Evolutionary conservation across 1,140 invertebrate genomes (phyloP), one percentile per base, ranked within the genome.

Genomic region (Amyelois transitella): DNA sequence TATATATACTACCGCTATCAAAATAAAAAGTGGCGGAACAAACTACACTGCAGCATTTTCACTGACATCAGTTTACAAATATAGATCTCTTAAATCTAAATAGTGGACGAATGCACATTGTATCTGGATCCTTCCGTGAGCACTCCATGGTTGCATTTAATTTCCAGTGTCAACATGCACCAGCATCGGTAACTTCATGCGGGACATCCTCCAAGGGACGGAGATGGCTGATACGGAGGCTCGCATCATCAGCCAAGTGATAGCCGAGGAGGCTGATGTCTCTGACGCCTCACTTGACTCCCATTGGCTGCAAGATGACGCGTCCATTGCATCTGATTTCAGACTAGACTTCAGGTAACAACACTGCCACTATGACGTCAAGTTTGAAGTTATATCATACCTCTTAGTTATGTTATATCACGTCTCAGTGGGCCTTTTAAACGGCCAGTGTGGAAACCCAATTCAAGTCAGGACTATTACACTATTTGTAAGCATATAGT

Each of bases 111-210:
- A 24, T 24, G 8, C 7, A 32, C 10, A 2, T 32, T 10, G 4
- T 32, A 6, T n/a, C 8, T 32, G 2, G 2, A 32, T 32, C 12
- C 6, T 32, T 10, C 6, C 4, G 7, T 32, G 8, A 32, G 12
- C 4, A 6, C 2, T 32, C 7, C 3, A 32, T 10, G 7, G 12
- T 10, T 32, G 25, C 12, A 6, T 6, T 10, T 21, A 0, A 51
- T n/a, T 77, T 79, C 21, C 68, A 87, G 84, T 79, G 25, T 87
- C 84, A 59, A 82, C 81, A 63, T 80, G 74, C 48, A 81, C 81
- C 61, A 87, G 84, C 43, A 82, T 87, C 48, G 72, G 74, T 12
- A 87, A 87, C 55, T 87, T 87, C 53, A 77, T 87, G 70, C 70
- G 66, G 12, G 84, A 87, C 43, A 75, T 87, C 0, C 58, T 85